phyloP scores from a whole-genome alignment of 30 jellyfish, hydroid and myxozoan species.

The Rhopilema esculentum region DNA sequence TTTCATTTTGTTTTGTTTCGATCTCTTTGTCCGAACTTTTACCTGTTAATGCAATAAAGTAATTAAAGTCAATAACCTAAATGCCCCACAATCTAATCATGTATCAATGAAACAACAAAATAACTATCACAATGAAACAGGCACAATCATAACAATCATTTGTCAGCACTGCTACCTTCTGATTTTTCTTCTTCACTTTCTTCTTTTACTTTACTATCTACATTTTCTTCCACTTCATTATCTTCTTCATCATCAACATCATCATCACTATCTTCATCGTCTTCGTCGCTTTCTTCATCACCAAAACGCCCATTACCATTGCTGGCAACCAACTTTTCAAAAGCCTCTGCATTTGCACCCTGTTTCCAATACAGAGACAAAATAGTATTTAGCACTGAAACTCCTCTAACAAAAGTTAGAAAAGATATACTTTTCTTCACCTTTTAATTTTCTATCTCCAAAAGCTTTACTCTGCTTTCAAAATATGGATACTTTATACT shows the following conservation, averaged over 20 bases:
- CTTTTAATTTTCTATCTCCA: too few species aligned
- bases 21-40: background rate
- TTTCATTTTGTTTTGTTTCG: background rate
- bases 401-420: background rate
- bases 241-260: conserved; percentile 43
- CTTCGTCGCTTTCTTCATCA: conserved; percentile 38
- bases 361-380: background rate
- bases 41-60: background rate
- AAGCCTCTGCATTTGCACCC: conserved; percentile 39
- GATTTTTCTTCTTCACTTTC: background rate
- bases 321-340: conserved; percentile 27
- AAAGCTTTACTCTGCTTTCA: too few species aligned
- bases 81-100: too few species aligned
- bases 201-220: background rate
- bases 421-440: too few species aligned
- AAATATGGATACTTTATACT: too few species aligned
- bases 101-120: too few species aligned
- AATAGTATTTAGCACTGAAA: background rate
- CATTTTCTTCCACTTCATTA: conserved; percentile 17
- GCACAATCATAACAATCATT: too few species aligned
- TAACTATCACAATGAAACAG: too few species aligned
- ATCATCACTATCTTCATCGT: conserved; percentile 35
- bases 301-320: conserved; percentile 30
- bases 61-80: too few species aligned
- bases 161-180: too few species aligned